Evolutionary conservation across 2,797 vertebrate species (phyloP).

Genomic region (Scyliorhinus canicula): DNA sequence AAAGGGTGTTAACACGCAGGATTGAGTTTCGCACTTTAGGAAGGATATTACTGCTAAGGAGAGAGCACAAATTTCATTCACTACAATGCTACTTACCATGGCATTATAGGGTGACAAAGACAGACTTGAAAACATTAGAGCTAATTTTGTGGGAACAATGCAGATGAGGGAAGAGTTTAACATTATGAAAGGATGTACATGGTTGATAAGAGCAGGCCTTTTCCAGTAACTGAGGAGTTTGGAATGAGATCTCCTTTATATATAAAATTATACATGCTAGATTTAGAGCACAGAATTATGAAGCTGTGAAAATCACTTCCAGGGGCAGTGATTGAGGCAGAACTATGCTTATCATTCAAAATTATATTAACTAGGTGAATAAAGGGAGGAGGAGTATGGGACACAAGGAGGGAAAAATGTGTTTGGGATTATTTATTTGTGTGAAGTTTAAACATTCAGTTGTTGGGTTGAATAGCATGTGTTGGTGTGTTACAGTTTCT

Average conservation of each 20-base stretch:
- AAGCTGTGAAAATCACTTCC: neutral
- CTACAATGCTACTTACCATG: too few relatives aligned
- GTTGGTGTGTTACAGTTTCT: neutral
- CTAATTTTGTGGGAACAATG: neutral
- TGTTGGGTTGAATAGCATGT: neutral
- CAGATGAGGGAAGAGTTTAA: neutral
- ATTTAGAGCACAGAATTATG: neutral
- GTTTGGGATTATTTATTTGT: neutral
- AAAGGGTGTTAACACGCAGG: neutral
- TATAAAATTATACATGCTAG: neutral
- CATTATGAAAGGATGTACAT: neutral
- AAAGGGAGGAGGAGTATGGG: too few relatives aligned
- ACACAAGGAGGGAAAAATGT: neutral
- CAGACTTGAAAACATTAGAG: too few relatives aligned
- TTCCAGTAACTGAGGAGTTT: neutral
- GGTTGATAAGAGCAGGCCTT: neutral
- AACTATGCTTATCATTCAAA: neutral
- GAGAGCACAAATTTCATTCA: neutral
- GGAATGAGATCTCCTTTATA: neutral
- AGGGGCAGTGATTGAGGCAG: neutral
- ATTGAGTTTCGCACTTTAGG: too few relatives aligned
- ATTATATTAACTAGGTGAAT: neutral
- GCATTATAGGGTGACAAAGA: too few relatives aligned
- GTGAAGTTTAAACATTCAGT: neutral
- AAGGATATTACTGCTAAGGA: neutral